These are phyloP conservation scores for Catocala fraxini DNA, from an alignment of 2,888 invertebrate species.

Conservation along the genomic window DNA sequence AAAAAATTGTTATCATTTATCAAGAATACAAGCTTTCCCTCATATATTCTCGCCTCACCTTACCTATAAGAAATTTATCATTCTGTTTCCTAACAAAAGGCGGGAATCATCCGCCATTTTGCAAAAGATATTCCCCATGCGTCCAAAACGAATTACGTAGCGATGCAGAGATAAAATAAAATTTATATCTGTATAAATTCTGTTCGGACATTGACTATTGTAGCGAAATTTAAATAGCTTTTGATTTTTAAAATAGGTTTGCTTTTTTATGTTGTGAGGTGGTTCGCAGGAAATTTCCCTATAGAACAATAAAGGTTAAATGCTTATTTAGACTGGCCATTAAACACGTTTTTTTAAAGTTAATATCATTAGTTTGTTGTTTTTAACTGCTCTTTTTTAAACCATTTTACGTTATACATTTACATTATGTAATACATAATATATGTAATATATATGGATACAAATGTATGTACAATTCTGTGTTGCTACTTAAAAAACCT, in stretches of 20 bases:
- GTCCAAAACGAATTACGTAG: slow-evolving; percentile 31
- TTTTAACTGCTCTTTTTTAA: neutral
- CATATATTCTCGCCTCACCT: slow-evolving; percentile 45
- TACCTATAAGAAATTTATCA: slow-evolving; percentile 47
- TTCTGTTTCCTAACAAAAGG: slow-evolving; percentile 42
- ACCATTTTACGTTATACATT: neutral
- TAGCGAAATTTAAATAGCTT: no score
- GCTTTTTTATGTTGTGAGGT: slow-evolving; percentile 1
- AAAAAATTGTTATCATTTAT: slow-evolving; percentile 54
- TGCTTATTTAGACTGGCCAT: slow-evolving; percentile 6
- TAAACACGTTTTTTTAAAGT: neutral
- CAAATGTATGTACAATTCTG: no score
- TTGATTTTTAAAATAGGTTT: no score
- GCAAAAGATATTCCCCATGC: slow-evolving; percentile 27
- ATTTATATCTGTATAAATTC: slow-evolving; percentile 20
- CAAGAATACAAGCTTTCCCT: slow-evolving; percentile 46
- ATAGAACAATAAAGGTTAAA: slow-evolving; percentile 5
- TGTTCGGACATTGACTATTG: slow-evolving; percentile 3
- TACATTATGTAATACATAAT: no score
- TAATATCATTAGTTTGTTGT: neutral
- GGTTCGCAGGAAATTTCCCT: slow-evolving; percentile 5
- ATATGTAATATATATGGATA: no score
- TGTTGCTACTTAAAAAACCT: no score
- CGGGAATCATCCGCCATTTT: slow-evolving; percentile 38
- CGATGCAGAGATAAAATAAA: slow-evolving; percentile 20